Base-by-base conservation (phyloP, 2,113 vertebrate genomes). In the Phasianus colchicus region DNA sequence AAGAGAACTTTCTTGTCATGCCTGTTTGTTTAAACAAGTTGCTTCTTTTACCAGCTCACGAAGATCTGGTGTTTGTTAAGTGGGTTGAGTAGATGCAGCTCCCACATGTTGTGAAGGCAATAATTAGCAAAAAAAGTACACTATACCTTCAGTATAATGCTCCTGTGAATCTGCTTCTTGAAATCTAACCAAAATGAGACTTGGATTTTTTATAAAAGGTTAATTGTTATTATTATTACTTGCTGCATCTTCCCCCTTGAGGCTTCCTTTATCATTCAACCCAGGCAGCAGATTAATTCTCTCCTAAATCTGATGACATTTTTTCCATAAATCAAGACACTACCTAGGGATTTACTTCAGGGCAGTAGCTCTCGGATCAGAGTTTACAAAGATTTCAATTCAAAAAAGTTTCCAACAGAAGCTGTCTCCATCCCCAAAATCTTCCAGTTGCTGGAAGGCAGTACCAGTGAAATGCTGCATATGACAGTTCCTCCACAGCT, bases 261-360 rank as follows among this genome's bases (percentile, higher is more conserved):
- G 70, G 54, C 1, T 79, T 7, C 54, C 52, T 90, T 92, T 79
- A 90, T 93, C 81, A 63, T 54, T 85, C 58, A 76, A 36, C 7
- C 9, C 91, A 90, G 55, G 42, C 67, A 91, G 55, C 54, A 86
- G 63, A 76, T 82, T 65, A 89, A 76, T 90, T 93, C 16, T 61
- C 11, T 90, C 58, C n/a, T 73, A 73, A 86, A 95, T 89, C 52
- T 82, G 63, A 65, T 61, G 5, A 22, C 21, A 19, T 38, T 79
- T 90, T 81, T 93, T 82, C 54, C 36, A 74, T 47, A 88, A 83
- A 91, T 88, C 45, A 70, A 70, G 72, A 72, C 38, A 13, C 4
- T 60, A 9, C 34, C 72, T 34, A 40, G 30, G 58, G 30, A 69
- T 92, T 93, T 73, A 57, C 54, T 82, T 14, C 12, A 11, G 21